Evolutionary conservation across 2,888 invertebrate species (phyloP), one percentile per base, ranked within the genome.

Genomic region (Camponotus fellah): DNA sequence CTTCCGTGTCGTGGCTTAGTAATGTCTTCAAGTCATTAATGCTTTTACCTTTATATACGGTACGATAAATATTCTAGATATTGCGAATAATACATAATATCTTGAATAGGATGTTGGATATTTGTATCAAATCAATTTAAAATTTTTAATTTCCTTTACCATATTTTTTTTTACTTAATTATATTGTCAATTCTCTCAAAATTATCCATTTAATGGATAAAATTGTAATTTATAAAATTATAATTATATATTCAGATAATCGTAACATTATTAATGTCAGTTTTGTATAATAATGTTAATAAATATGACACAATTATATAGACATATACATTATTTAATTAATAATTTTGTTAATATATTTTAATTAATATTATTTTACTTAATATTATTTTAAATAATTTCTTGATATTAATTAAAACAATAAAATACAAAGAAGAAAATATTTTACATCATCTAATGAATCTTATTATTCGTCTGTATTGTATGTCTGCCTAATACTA

Each of bases 1-100:
- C 85, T 76, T 82, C 82, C 83, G 85, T 76, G 84, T 66, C 21
- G 14, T n/a, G 32, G 56, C 14, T 80, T 80, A 71, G 12, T 32
- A 40, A n/a, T 34, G 34, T 6, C 21, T 60, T 62, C 69, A 60
- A 69, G 46, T 40, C 8, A 6, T 12, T 79, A 71, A 71, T 80
- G 46, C 37, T 46, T 46, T 79, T 60, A 77, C 14, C 26, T 79
- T 71, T 26, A 58, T 34, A 34, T 5, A 2, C n/a, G 6, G 10
- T 58, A 5, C 4, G 21, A n/a, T 53, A 43, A 46, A 37, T 32
- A 43, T 1, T 34, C 5, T 79, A 12, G 46, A 60, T 10, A 32
- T 68, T n/a, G 26, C 17, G 8, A 68, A 40, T 17, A 68, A 21
- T 32, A 32, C 2, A 5, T 53, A 46, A 14, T 9, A 46, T 8